Evolutionary conservation across 2,113 vertebrate species (phyloP).

Genomic region (Eidolon helvum): DNA sequence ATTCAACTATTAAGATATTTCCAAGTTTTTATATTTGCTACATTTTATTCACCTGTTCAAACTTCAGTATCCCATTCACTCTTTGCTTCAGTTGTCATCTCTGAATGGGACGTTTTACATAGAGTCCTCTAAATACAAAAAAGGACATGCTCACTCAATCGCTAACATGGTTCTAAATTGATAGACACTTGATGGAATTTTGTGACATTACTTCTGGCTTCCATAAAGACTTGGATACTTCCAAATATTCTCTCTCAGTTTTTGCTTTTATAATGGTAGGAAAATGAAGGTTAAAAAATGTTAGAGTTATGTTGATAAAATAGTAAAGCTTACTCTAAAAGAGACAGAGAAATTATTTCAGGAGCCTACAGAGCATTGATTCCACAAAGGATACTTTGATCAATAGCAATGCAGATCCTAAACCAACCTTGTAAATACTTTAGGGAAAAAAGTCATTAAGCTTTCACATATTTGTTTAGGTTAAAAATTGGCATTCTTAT

Average conservation of each 20-base stretch:
- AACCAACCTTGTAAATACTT: background rate
- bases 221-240: background rate
- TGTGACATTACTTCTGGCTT: background rate
- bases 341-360: background rate
- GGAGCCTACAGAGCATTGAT: background rate
- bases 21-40: background rate
- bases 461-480: background rate
- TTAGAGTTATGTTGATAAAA: background rate
- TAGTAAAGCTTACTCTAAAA: background rate
- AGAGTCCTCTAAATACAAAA: background rate
- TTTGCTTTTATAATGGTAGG: background rate
- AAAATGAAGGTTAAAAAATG: background rate
- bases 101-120: background rate
- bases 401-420: background rate
- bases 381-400: background rate
- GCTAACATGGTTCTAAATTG: background rate
- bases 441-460: background rate
- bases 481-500: background rate
- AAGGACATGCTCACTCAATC: background rate
- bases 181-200: background rate
- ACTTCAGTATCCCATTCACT: background rate
- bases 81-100: background rate
- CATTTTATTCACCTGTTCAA: background rate
- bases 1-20: constrained; percentile 32
- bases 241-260: background rate